Percentiles rank a stretch among this genome's conserved stretches.
Conservation (phyloP, 1,140 invertebrate species). For the Caenorhabditis latens region DNA sequence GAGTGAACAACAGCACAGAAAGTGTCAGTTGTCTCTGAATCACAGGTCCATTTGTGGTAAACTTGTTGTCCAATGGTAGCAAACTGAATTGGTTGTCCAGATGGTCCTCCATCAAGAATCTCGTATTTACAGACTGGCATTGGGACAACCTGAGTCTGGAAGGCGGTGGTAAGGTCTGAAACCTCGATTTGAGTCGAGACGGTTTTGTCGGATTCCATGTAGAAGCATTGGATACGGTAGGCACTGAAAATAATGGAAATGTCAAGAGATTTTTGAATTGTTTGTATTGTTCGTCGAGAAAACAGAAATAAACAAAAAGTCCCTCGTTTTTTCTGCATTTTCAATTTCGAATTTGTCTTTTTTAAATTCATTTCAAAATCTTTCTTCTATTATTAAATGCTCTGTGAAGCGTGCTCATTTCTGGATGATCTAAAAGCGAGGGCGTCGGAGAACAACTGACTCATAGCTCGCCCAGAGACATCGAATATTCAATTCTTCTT, state of each 20-base stretch:
- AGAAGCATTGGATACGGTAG: slow-evolving; percentile 78
- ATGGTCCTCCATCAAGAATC: slow-evolving; percentile 77
- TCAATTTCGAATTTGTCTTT: background rate
- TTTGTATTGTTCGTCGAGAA: background rate
- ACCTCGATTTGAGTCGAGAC: slow-evolving; percentile 76
- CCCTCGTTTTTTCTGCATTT: background rate
- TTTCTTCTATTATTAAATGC: slow-evolving; percentile 42
- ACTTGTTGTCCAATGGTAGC: slow-evolving; percentile 78
- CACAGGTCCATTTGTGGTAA: slow-evolving; percentile 78
- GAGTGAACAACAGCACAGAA: slow-evolving; percentile 78
- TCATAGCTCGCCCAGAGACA: background rate
- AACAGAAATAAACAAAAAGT: background rate
- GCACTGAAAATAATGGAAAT: slow-evolving; percentile 69
- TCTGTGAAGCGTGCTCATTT: slow-evolving; percentile 3
- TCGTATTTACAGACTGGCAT: slow-evolving; percentile 77
- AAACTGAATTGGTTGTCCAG: slow-evolving; percentile 76
- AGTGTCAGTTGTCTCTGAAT: slow-evolving; percentile 77
- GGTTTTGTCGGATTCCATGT: slow-evolving; percentile 78
- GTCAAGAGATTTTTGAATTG: background rate
- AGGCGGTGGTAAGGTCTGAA: slow-evolving; percentile 76
- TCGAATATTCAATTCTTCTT: slow-evolving; percentile 26
- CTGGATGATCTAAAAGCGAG: slow-evolving; percentile 44
- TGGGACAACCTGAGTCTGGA: slow-evolving; percentile 77
- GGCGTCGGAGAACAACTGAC: slow-evolving; percentile 52
- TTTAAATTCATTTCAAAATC: background rate